These are phyloP conservation scores for Pristionchus maxplancki DNA, from an alignment of 2,888 invertebrate genomes.

Conservation along the genomic window DNA sequence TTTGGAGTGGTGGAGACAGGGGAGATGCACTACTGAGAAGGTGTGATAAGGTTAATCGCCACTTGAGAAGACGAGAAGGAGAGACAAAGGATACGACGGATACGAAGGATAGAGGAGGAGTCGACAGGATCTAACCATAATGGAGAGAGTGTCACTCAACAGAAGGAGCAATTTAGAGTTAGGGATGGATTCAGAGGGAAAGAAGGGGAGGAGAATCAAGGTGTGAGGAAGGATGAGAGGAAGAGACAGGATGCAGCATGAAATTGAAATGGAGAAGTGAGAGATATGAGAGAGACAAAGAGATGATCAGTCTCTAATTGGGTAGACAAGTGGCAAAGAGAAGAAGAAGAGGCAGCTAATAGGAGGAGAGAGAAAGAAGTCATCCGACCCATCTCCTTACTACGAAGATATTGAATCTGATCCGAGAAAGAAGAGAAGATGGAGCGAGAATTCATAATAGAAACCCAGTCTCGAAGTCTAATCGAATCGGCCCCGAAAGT, in stretches of 20 bases:
- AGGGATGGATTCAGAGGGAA: neutral
- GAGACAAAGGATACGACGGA: neutral
- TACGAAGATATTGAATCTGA: slow-evolving; percentile 43
- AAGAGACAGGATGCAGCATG: neutral
- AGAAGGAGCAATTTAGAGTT: slow-evolving; percentile 27
- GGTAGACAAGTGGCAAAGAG: neutral
- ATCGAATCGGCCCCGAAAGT: slow-evolving; percentile 33
- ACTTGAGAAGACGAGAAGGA: neutral
- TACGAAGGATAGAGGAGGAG: neutral
- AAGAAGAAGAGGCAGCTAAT: slow-evolving; percentile 8
- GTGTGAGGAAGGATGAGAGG: slow-evolving; percentile 16
- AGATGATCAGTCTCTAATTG: neutral
- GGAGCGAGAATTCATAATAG: slow-evolving; percentile 43
- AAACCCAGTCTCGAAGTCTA: neutral
- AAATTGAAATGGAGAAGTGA: neutral
- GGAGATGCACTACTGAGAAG: slow-evolving; percentile 27
- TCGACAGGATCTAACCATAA: neutral
- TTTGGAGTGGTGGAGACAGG: neutral
- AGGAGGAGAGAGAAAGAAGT: slow-evolving; percentile 21
- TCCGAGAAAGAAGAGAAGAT: slow-evolving; percentile 29
- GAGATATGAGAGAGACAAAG: slow-evolving; percentile 1
- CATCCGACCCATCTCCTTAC: slow-evolving; percentile 43
- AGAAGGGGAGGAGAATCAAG: slow-evolving; percentile 6
- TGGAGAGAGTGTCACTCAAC: slow-evolving; percentile 34
- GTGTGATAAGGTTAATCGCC: slow-evolving; percentile 47